Conservation (phyloP, 2,888 invertebrate genomes). For the Drosophila flavopinicola region DNA sequence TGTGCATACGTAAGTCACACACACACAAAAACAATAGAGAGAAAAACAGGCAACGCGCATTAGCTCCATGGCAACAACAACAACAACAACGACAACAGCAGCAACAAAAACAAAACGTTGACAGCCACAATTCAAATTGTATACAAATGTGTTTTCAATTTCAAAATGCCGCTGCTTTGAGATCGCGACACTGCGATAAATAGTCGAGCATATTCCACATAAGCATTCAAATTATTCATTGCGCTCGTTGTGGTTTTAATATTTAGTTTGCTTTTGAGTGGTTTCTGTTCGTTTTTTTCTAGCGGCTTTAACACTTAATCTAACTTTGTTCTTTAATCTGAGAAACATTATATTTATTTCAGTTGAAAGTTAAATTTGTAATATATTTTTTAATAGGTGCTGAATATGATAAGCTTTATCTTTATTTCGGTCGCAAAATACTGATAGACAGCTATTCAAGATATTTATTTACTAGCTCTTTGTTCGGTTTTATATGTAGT, state of each 20-base stretch:
- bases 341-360: too few species aligned
- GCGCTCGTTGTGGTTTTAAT: slow-evolving; percentile 38
- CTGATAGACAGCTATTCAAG: too few species aligned
- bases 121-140: slow-evolving; percentile 65
- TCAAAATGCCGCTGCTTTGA: slow-evolving; percentile 47
- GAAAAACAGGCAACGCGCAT: slow-evolving; percentile 21
- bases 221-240: neutral
- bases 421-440: too few species aligned
- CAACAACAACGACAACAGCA: slow-evolving; percentile 29
- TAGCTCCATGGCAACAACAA: slow-evolving; percentile 40
- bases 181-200: slow-evolving; percentile 64
- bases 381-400: too few species aligned
- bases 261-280: slow-evolving; percentile 11
- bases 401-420: too few species aligned
- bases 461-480: too few species aligned
- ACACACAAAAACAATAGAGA: slow-evolving; percentile 3
- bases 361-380: too few species aligned
- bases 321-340: too few species aligned
- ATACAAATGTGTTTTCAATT: slow-evolving; percentile 71
- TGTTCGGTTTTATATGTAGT: too few species aligned
- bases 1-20: slow-evolving; percentile 56
- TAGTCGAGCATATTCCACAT: slow-evolving; percentile 39
- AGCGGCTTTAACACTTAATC: slow-evolving; percentile 42
- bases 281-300: too few species aligned
- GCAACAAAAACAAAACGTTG: slow-evolving; percentile 42